Base-by-base conservation (phyloP, 2,113 vertebrate genomes). In the Marmota monax region DNA sequence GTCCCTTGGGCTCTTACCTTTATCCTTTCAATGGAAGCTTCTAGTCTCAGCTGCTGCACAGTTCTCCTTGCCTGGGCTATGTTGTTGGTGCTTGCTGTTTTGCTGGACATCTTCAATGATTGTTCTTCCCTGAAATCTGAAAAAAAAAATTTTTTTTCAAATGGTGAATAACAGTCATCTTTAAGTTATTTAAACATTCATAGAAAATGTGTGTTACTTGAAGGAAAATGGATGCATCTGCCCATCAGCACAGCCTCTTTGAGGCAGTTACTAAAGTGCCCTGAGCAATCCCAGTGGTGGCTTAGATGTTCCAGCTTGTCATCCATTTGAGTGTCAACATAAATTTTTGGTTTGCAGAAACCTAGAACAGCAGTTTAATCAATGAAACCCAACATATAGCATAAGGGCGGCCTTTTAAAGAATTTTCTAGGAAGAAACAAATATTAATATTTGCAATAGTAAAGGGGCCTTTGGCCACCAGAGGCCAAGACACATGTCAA, bases 11-110 rank as follows among this genome's bases (percentile, higher is more conserved):
- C 14, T 34, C 97, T 96, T 97, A 99, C 99, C 99, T 99, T 99
- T 98, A 99, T 99, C 97, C 99, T 99, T 96, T 99, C 99, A 0
- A 99, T 99, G 93, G 98, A 99, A 78, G 99, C 99, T 90, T 99
- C 99, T 94, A 99, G 97, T 67, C 99, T 98, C 58, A 99, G 92
- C 98, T 99, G 99, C 97, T 99, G 99, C 89, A 99, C 99, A 0
- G 99, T 99, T 97, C 99, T 98, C 34, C 99, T 98, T 3, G 99
- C 99, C 97, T 99, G 99, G 51, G 99, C 98, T n/a, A 99, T 98
- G 97, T 98, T 99, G 97, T 99, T 99, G 1, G 99, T 99, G 96
- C 98, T 99, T 67, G 99, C 98, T 3, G 99, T 99, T 98, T 99
- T 99, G 79, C 99, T 99, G 37, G 99, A 99, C 99, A 99, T 99